A percentile compares a stretch with the other conserved stretches of the same genome.
Evolutionary conservation across 2,113 vertebrate genomes (phyloP).

Genomic region (Misgurnus mizolepis): DNA sequence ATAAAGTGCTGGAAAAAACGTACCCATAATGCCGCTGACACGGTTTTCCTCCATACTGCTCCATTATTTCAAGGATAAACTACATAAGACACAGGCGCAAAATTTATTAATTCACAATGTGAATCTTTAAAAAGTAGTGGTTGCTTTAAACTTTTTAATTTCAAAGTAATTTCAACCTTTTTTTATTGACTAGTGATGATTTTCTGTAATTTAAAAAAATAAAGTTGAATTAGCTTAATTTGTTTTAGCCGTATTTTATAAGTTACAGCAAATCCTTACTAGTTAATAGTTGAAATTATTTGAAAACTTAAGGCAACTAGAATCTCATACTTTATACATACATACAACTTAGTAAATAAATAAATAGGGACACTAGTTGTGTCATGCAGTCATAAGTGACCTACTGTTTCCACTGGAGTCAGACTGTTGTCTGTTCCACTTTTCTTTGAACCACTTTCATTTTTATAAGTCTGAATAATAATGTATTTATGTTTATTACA

Average conservation of each 20-base stretch:
- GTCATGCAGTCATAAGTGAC: background rate
- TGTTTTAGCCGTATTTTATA: too few relatives aligned
- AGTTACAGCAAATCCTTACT: too few relatives aligned
- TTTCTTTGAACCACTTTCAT: background rate
- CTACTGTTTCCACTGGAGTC: background rate
- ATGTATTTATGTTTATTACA: background rate
- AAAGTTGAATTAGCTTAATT: too few relatives aligned
- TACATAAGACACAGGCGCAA: background rate
- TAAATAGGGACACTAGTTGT: background rate
- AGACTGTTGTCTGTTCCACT: background rate
- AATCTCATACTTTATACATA: background rate
- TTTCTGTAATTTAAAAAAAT: too few relatives aligned
- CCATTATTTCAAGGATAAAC: constrained; percentile 21
- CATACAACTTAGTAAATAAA: background rate
- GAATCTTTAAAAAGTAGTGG: too few relatives aligned
- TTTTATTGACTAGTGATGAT: too few relatives aligned
- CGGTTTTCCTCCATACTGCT: constrained; percentile 32
- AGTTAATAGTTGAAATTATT: too few relatives aligned
- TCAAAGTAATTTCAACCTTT: too few relatives aligned
- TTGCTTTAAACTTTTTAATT: too few relatives aligned
- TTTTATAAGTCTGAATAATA: background rate
- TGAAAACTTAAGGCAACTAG: too few relatives aligned
- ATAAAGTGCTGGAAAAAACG: background rate
- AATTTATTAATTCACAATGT: background rate
- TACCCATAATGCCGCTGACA: constrained; percentile 2